Evolutionary conservation across 2,888 invertebrate genomes (phyloP).

Genomic region (Sinopyrophorus schimmeli): DNA sequence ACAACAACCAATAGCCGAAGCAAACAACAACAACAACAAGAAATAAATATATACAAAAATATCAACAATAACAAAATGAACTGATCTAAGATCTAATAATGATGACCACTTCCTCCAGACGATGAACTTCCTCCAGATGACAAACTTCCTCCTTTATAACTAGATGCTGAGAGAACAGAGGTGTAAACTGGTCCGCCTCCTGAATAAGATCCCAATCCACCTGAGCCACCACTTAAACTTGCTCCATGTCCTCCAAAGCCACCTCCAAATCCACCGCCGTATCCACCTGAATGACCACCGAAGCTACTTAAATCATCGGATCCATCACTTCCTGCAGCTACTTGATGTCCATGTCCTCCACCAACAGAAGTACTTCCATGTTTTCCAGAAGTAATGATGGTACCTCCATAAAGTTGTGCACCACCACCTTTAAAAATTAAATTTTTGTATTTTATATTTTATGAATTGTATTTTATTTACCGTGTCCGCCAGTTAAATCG

Average conservation of each 20-base stretch:
- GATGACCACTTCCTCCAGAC: constrained; percentile 8
- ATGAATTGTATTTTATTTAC: constrained; percentile 10
- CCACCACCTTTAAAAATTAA: constrained; percentile 18
- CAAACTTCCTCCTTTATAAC: constrained; percentile 20
- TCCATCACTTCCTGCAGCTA: constrained; percentile 10
- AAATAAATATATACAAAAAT: constrained; percentile 25
- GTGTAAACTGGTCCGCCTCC: constrained; percentile 17
- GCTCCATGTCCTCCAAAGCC: too few relatives aligned
- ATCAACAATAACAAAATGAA: constrained; percentile 1
- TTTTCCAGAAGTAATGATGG: constrained; percentile 37
- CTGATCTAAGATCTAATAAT: constrained; percentile 5
- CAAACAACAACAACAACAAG: constrained; percentile 12
- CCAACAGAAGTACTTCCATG: constrained; percentile 30
- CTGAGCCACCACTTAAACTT: constrained; percentile 27
- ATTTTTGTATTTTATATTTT: not conserved
- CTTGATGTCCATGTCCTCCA: constrained; percentile 26
- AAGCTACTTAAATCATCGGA: constrained; percentile 19
- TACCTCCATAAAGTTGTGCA: constrained; percentile 39
- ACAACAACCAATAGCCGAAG: too few relatives aligned
- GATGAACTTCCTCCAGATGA: constrained; percentile 14
- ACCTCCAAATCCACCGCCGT: constrained; percentile 17
- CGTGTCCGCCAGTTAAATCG: constrained; percentile 38
- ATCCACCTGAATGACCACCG: constrained; percentile 14
- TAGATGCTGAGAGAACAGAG: constrained; percentile 26
- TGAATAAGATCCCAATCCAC: constrained; percentile 10